Conservation (phyloP, 1,140 invertebrate species). For the Thalassaphorura encarpata region DNA sequence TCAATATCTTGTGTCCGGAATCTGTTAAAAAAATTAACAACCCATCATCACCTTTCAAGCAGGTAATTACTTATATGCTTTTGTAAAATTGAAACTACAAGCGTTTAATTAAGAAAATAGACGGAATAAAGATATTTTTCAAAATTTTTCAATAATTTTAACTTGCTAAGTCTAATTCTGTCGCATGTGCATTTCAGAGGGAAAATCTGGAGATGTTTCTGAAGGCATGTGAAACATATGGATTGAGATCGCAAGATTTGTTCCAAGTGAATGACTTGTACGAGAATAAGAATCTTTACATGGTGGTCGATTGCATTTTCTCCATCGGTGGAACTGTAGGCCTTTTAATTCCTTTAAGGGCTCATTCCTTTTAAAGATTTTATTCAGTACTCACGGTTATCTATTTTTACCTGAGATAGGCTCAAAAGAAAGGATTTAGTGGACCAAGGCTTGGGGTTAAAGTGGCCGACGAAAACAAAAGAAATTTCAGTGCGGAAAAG, state of each 20-base stretch:
- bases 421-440: slow-evolving; percentile 43
- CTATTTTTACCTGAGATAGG: slow-evolving; percentile 34
- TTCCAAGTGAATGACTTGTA: slow-evolving; percentile 58
- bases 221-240: slow-evolving; percentile 48
- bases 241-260: slow-evolving; percentile 45
- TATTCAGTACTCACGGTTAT: background rate
- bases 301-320: slow-evolving; percentile 38
- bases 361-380: background rate
- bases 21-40: slow-evolving; percentile 40
- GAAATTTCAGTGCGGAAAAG: slow-evolving; percentile 42
- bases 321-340: slow-evolving; percentile 27
- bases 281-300: slow-evolving; percentile 53
- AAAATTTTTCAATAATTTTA: too few relatives aligned
- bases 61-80: slow-evolving; percentile 34
- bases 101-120: too few relatives aligned
- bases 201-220: slow-evolving; percentile 57
- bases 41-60: slow-evolving; percentile 41
- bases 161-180: too few relatives aligned
- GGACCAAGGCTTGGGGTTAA: slow-evolving; percentile 47
- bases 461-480: slow-evolving; percentile 44
- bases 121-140: too few relatives aligned
- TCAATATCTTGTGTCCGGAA: slow-evolving; percentile 39
- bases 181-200: slow-evolving; percentile 39
- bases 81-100: background rate
- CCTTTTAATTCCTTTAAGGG: background rate